Percentiles rank a stretch among this genome's conserved stretches.
Conservation (phyloP, 2,888 invertebrate species). For the Habroteleia sp. region DNA sequence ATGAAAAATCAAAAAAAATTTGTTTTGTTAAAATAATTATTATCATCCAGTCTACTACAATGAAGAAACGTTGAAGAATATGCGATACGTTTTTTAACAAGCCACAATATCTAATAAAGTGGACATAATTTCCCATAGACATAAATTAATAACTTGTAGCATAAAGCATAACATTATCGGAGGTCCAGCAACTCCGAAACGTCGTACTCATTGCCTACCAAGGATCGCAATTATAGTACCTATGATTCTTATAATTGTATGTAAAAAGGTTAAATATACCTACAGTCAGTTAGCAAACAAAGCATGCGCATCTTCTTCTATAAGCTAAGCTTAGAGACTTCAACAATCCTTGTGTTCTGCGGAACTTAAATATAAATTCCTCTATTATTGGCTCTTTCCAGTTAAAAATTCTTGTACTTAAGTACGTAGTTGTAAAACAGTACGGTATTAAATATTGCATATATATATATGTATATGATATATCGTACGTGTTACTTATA, state of each 20-base stretch:
- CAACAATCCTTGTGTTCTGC: constrained; percentile 49
- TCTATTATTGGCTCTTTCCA: constrained; percentile 36
- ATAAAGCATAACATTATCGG: constrained; percentile 56
- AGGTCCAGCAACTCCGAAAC: constrained; percentile 66
- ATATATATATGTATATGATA: constrained; percentile 54
- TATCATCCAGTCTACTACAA: constrained; percentile 48
- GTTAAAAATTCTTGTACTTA: constrained; percentile 57
- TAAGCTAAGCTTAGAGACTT: constrained; percentile 68
- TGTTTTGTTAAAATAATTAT: constrained; percentile 11
- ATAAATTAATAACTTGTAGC: constrained; percentile 63
- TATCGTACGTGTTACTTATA: constrained; percentile 54
- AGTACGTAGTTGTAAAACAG: constrained; percentile 52
- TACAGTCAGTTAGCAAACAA: constrained; percentile 63
- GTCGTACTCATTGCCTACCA: constrained; percentile 76
- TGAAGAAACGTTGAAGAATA: constrained; percentile 39
- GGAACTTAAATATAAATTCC: constrained; percentile 57
- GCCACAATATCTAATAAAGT: constrained; percentile 45
- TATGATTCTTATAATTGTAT: constrained; percentile 74
- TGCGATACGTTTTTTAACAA: constrained; percentile 49
- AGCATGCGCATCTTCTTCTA: constrained; percentile 41
- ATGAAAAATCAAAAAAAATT: constrained; percentile 12
- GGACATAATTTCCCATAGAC: constrained; percentile 64
- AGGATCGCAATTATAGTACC: constrained; percentile 76
- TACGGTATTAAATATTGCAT: constrained; percentile 44
- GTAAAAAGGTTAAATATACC: constrained; percentile 69